Conservation (phyloP, 2,113 vertebrate species). For the zebrafish (Danio rerio) region DNA sequence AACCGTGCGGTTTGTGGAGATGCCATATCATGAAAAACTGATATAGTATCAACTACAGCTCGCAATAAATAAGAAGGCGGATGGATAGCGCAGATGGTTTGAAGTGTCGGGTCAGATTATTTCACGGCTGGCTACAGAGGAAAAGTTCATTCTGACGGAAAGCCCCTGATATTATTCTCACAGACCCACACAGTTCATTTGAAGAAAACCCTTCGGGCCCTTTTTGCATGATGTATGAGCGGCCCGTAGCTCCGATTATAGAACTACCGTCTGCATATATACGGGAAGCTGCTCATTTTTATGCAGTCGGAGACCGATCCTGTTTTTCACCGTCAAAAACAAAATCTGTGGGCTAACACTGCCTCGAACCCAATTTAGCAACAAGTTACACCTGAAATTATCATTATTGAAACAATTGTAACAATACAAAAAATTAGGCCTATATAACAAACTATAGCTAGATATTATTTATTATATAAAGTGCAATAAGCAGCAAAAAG, state of each 20-base stretch:
- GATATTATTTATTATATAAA: not conserved
- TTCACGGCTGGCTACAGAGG: constrained; percentile 92
- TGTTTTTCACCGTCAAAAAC: constrained; percentile 8
- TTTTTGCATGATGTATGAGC: constrained; percentile 88
- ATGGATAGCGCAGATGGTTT: constrained; percentile 99
- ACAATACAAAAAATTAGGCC: not conserved
- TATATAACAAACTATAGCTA: too few relatives aligned
- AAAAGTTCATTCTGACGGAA: constrained; percentile 97
- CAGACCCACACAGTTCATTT: constrained; percentile 83
- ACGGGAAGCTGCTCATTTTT: constrained; percentile 83
- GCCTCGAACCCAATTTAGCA: not conserved
- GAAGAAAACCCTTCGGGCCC: constrained; percentile 82
- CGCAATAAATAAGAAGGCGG: constrained; percentile 96
- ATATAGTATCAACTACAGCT: constrained; percentile 92
- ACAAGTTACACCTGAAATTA: not conserved
- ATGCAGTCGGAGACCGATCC: constrained; percentile 56
- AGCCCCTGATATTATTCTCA: constrained; percentile 97
- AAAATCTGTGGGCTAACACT: constrained; percentile 2
- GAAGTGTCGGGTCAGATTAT: constrained; percentile 98
- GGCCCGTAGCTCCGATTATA: constrained; percentile 81
- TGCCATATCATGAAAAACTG: constrained; percentile 35
- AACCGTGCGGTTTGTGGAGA: constrained; percentile 56
- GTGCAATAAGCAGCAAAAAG: not conserved
- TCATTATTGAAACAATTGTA: not conserved
- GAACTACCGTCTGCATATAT: constrained; percentile 81